Base-by-base conservation (phyloP, 2,113 vertebrate species). In the Apodemus speciosus region DNA sequence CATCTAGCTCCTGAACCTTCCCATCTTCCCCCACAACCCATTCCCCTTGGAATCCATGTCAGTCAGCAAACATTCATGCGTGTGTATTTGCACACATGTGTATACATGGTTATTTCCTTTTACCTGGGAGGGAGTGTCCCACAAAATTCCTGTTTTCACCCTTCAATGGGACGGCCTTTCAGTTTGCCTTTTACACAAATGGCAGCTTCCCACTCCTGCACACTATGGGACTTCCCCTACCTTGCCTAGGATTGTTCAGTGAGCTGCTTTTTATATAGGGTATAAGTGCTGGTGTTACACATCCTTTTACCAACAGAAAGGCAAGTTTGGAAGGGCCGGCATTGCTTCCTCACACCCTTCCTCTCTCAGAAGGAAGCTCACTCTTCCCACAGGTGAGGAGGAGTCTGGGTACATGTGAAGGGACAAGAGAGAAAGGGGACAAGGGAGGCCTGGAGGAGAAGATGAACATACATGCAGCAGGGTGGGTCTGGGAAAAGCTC, bases 381-480 rank as follows among this genome's bases (percentile, higher is more conserved):
- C 20, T 46, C 30, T 58, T 85, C 46, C 85, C 32, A 32, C 10
- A 62, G 27, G 40, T 46, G 58, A 88, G 35, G 3, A 21, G 27
- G 10, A 32, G 46, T 87, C 25, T 5, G 35, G 27, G 35, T 43
- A 14, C 15, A 15, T 15, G 0, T 38, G 27, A 18, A n/a, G 11
- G 13, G 9, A 27, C 46, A 43, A 4, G 40, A 30, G 32, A 66
- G 30, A 66, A 35, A 32, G 53, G 6, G 21, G 27, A 14, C 35
- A 60, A 64, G 64, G 79, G 56, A 27, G 23, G 79, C n/a, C 69
- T 40, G 58, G 62, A 16, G 49, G 27, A 85, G 30, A 69, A 13
- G 9, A 27, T 32, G 9, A 0, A 0, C 16, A 8, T 1, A 4
- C 8, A 40, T 0, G 11, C 0, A 73, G 27, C 9, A 58, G 38